phyloP scores from a whole-genome alignment of 35 echinoderm and acorn worm genomes.

The Holothuria glaberrima region DNA sequence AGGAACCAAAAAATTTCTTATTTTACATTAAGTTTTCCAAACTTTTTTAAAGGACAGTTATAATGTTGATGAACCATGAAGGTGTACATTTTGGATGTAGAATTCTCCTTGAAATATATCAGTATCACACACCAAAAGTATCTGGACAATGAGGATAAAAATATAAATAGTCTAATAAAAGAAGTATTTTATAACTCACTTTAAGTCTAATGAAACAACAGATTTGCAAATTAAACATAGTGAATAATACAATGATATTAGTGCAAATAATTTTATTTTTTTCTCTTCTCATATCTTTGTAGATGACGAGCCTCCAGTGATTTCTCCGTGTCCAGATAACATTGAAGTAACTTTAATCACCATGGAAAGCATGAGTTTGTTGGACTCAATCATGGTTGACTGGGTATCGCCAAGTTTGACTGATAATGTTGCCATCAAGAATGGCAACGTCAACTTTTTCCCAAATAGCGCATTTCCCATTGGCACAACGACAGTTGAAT shows the following conservation, averaged over 20 bases:
- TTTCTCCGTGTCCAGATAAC: not conserved
- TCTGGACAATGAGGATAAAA: no score
- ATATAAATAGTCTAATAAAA: no score
- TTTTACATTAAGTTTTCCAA: no score
- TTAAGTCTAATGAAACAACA: not conserved
- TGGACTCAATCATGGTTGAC: not conserved
- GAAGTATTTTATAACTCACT: no score
- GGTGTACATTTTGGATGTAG: no score
- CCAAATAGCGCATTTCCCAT: constrained; percentile 42
- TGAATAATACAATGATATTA: not conserved
- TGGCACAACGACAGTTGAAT: constrained; percentile 38
- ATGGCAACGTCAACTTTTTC: not conserved
- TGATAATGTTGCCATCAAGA: constrained; percentile 41
- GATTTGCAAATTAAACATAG: not conserved
- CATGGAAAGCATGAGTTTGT: not conserved
- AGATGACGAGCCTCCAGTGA: not conserved
- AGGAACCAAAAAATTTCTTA: no score
- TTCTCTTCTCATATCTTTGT: not conserved
- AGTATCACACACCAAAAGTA: no score
- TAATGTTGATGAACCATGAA: no score
- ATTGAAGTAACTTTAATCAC: not conserved
- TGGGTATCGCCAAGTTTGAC: constrained; percentile 50
- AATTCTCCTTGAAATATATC: no score
- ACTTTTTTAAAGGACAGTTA: no score
- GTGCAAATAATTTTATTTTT: not conserved